Evolutionary conservation across 2,113 vertebrate genomes (phyloP).

Genomic region (Isurus oxyrinchus): DNA sequence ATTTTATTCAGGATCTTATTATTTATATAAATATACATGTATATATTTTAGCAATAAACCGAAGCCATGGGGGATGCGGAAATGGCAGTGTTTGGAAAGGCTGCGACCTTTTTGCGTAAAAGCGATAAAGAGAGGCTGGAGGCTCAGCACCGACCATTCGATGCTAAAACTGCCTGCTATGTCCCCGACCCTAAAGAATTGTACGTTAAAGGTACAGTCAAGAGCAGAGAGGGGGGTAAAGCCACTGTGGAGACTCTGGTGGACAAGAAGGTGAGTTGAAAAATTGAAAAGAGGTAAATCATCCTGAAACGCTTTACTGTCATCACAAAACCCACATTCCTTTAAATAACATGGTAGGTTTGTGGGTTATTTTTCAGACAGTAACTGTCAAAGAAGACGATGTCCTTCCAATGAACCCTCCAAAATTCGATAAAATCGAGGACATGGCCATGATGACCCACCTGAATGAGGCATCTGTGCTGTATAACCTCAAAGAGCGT

Average conservation of each 20-base stretch:
- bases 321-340: not conserved
- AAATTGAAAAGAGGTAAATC: not conserved
- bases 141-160: slow-evolving; percentile 60
- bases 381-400: slow-evolving; percentile 63
- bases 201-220: not conserved
- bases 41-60: slow-evolving; percentile 45
- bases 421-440: slow-evolving; percentile 72
- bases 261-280: not conserved
- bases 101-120: slow-evolving; percentile 63
- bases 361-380: slow-evolving; percentile 46
- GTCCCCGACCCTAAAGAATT: not conserved
- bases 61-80: slow-evolving; percentile 59
- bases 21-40: not conserved
- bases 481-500: slow-evolving; percentile 80
- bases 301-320: not conserved
- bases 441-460: slow-evolving; percentile 79
- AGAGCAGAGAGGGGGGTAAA: slow-evolving; percentile 10
- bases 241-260: not conserved
- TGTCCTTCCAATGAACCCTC: slow-evolving; percentile 71
- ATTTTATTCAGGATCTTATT: not conserved
- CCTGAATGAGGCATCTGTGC: slow-evolving; percentile 67
- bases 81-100: slow-evolving; percentile 65
- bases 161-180: slow-evolving; percentile 2
- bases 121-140: slow-evolving; percentile 67
- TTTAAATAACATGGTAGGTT: not conserved